phyloP scores from a whole-genome alignment of 2,888 invertebrate species.

The Odontothrips loti region DNA sequence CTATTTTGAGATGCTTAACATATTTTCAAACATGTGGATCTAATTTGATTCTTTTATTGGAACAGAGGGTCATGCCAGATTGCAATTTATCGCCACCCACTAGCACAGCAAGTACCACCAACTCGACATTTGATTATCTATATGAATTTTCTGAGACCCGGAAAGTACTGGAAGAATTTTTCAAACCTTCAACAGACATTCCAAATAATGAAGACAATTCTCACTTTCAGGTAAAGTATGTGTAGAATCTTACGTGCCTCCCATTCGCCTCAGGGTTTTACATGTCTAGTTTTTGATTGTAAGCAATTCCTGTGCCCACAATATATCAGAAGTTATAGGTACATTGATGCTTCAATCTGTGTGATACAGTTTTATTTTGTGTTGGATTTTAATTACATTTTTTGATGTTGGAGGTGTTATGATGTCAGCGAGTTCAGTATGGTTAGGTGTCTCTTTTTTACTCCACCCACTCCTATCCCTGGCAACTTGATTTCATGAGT shows the following conservation, averaged over 20 bases:
- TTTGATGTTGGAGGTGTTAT: not conserved
- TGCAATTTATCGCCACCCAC: slow-evolving; percentile 46
- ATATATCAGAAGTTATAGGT: slow-evolving; percentile 13
- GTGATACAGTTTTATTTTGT: not conserved
- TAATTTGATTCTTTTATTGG: slow-evolving; percentile 36
- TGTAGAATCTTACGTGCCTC: not conserved
- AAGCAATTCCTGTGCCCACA: not conserved
- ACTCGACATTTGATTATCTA: slow-evolving; percentile 77
- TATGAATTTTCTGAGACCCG: slow-evolving; percentile 91
- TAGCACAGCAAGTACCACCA: slow-evolving; percentile 51
- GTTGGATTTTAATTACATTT: not conserved
- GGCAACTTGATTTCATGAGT: too few relatives aligned
- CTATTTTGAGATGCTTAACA: too few relatives aligned
- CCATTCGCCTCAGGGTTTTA: not conserved
- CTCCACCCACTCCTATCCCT: not conserved
- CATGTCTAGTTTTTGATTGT: not conserved
- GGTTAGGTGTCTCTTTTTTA: slow-evolving; percentile 5
- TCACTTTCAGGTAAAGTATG: slow-evolving; percentile 39
- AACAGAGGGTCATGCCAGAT: slow-evolving; percentile 52
- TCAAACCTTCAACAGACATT: slow-evolving; percentile 54
- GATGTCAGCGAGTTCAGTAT: not conserved
- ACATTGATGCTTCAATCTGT: not conserved
- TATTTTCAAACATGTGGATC: slow-evolving; percentile 20
- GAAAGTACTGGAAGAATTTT: slow-evolving; percentile 88
- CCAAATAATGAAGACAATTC: slow-evolving; percentile 29